These are phyloP conservation scores for Athalia cordata DNA, from an alignment of 2,888 invertebrate species.

Conservation along the genomic window DNA sequence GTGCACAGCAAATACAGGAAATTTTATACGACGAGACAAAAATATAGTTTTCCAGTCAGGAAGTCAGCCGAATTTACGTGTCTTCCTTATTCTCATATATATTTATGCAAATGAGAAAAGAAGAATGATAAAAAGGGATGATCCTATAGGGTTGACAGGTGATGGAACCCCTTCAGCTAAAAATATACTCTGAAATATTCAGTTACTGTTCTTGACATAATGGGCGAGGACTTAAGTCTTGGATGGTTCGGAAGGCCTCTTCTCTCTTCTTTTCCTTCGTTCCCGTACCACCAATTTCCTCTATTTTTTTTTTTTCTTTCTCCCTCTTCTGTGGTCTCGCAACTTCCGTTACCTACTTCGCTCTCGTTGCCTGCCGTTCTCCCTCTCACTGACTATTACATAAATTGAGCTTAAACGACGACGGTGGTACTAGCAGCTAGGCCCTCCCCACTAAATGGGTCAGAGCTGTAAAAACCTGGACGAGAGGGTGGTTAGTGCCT, in stretches of 20 bases:
- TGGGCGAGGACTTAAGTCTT: constrained; percentile 54
- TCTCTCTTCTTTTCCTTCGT: constrained; percentile 10
- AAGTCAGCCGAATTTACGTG: neutral
- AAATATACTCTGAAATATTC: constrained; percentile 60
- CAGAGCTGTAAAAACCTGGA: constrained; percentile 48
- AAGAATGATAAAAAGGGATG: too few species aligned
- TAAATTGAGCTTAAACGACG: constrained; percentile 60
- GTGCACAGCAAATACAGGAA: neutral
- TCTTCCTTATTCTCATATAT: neutral
- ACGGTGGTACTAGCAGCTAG: constrained; percentile 45
- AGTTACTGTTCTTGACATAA: constrained; percentile 57
- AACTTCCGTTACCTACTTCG: neutral
- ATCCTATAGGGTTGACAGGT: constrained; percentile 3
- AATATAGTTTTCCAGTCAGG: neutral
- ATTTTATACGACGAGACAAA: neutral
- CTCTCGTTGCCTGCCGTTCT: neutral
- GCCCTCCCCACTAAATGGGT: constrained; percentile 57
- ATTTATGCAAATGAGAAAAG: neutral
- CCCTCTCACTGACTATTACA: constrained; percentile 56
- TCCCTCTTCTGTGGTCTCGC: constrained; percentile 2
- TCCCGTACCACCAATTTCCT: neutral
- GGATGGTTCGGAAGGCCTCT: constrained; percentile 44
- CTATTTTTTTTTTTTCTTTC: constrained; percentile 36
- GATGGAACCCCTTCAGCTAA: constrained; percentile 29
- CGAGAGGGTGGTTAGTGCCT: constrained; percentile 36